phyloP scores from a whole-genome alignment of 2,113 vertebrate genomes.

The Geococcyx californianus region DNA sequence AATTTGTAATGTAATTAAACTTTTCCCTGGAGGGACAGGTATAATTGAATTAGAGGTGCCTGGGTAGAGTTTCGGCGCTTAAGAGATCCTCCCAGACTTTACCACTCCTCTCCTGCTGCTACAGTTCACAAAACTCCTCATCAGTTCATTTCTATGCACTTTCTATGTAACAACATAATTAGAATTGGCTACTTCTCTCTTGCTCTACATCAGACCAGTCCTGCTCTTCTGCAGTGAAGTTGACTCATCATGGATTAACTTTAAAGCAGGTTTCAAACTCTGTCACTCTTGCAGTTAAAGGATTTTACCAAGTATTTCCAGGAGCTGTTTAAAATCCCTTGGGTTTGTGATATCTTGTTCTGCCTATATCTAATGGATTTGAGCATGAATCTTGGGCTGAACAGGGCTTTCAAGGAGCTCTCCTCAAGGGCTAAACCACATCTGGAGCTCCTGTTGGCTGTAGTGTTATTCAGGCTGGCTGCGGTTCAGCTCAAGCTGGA shows the following conservation, averaged over 20 bases:
- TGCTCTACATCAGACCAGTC: background rate
- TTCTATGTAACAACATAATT: background rate
- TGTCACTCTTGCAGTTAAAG: background rate
- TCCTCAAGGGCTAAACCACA: background rate
- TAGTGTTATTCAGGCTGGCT: background rate
- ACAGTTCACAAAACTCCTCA: background rate
- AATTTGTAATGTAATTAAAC: slow-evolving; percentile 65
- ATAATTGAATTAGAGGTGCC: slow-evolving; percentile 57
- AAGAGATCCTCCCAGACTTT: background rate
- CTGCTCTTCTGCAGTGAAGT: background rate
- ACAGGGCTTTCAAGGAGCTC: background rate
- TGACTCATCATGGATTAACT: background rate
- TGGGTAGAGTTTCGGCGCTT: slow-evolving; percentile 6
- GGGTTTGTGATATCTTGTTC: background rate
- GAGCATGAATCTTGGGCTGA: background rate
- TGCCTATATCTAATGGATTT: background rate
- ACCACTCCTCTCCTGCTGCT: background rate
- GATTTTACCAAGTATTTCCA: background rate
- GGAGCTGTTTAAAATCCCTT: background rate
- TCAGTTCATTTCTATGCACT: background rate
- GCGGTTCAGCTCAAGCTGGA: background rate
- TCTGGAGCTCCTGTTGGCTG: background rate
- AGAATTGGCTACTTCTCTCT: background rate
- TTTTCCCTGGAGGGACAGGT: slow-evolving; percentile 43
- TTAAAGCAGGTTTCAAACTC: background rate